Evolutionary conservation across 2,113 vertebrate genomes (phyloP).

Genomic region (Ciconia boyciana): DNA sequence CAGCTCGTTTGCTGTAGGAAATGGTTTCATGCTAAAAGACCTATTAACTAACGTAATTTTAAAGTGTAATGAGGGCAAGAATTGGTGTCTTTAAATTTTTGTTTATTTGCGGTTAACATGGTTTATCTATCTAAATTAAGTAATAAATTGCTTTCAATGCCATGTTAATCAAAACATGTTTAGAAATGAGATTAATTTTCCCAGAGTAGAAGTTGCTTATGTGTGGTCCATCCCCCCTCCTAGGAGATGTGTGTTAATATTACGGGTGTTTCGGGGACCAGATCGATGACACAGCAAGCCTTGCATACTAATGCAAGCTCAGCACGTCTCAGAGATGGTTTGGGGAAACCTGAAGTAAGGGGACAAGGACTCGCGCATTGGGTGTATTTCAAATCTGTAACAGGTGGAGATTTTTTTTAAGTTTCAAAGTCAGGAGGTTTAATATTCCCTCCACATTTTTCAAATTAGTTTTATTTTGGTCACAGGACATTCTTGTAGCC

Average conservation of each 20-base stretch:
- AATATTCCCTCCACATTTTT: neutral
- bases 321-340: neutral
- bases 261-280: neutral
- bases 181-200: neutral
- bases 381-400: neutral
- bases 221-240: neutral
- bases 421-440: neutral
- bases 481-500: neutral
- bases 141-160: conserved; percentile 20
- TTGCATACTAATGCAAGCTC: neutral
- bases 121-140: conserved; percentile 7
- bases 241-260: neutral
- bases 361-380: neutral
- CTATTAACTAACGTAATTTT: neutral
- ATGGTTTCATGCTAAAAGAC: neutral
- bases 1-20: neutral
- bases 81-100: neutral
- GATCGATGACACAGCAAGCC: rapidly evolving
- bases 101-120: neutral
- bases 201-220: neutral
- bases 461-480: neutral
- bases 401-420: neutral
- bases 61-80: neutral
- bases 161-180: conserved; percentile 5
- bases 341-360: neutral